These are phyloP conservation scores for Glyphotaelius pellucidus DNA, from an alignment of 2,888 invertebrate genomes.

Conservation along the genomic window DNA sequence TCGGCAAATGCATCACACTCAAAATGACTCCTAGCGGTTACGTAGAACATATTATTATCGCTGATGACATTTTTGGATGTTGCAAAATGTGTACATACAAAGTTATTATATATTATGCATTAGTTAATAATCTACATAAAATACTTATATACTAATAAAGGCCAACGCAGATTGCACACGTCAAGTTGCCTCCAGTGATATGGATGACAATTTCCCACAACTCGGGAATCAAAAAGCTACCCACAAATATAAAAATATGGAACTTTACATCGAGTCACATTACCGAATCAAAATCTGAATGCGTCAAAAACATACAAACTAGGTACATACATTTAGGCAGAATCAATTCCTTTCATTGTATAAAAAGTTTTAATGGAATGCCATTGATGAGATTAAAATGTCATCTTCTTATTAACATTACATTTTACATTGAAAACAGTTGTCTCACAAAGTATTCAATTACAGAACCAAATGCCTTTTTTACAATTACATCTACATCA, in stretches of 20 bases:
- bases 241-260: constrained; percentile 21
- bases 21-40: background rate
- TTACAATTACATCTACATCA: background rate
- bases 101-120: background rate
- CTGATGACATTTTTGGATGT: background rate
- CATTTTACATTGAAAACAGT: background rate
- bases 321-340: background rate
- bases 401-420: background rate
- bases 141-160: background rate
- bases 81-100: background rate
- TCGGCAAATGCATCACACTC: background rate
- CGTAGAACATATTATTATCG: too few relatives aligned
- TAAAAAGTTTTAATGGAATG: background rate
- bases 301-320: background rate
- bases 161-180: background rate
- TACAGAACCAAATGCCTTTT: background rate
- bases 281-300: background rate
- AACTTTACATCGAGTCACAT: background rate
- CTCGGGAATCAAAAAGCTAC: constrained; percentile 12
- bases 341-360: background rate
- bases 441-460: background rate
- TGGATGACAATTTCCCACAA: background rate
- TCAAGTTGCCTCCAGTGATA: background rate
- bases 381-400: background rate
- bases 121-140: background rate